Evolutionary conservation across 1,140 invertebrate genomes (phyloP), one percentile per base, ranked within the genome.

Genomic region (Hylyphantes graminicola): DNA sequence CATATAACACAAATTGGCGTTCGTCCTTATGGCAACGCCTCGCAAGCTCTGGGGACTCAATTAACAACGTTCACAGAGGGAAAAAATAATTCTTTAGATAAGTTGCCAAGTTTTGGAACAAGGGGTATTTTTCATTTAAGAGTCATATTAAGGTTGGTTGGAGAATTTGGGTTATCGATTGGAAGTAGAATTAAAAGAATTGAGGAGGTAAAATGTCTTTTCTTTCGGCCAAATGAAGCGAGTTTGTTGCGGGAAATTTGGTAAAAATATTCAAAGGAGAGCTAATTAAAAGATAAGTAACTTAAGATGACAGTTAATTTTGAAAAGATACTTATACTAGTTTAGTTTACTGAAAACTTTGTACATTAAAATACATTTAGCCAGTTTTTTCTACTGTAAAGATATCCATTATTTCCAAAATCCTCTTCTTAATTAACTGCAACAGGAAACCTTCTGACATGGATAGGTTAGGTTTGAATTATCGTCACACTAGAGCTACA

Each of bases 1-100:
- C 78, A 80, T 80, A 80, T 70, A 80, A 80, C 78, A 72, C 78
- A 80, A 80, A 80, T 80, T 80, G 78, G 48, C 53, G 63, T 53
- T 70, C 67, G 65, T 55, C 53, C 64, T 35, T 35, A 55, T 67
- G 61, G 67, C 74, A 48, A 76, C 74, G 74, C 74, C 74, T 64
- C 64, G 17, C 35, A 80, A 65, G 61, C 78, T 61, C 61, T 53
- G 51, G 55, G 78, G 78, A 80, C 54, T 67, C 78, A 80, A 80
- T 80, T 80, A 80, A 80, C 59, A 8, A 35, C 21, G 21, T 50
- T 50, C 51, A 54, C 53, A 48, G 19, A 57, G 57, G 57, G 51
- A 74, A 74, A n/a, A 53, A 72, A 72, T 12, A 74, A 59, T 15
- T 50, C 65, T 57, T 74, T 74, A 74, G 54, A 74, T n/a, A 59